A percentile compares a stretch with the other conserved stretches of the same genome.
Conservation (phyloP, 2,888 invertebrate genomes). For the Pyrgus malvae region DNA sequence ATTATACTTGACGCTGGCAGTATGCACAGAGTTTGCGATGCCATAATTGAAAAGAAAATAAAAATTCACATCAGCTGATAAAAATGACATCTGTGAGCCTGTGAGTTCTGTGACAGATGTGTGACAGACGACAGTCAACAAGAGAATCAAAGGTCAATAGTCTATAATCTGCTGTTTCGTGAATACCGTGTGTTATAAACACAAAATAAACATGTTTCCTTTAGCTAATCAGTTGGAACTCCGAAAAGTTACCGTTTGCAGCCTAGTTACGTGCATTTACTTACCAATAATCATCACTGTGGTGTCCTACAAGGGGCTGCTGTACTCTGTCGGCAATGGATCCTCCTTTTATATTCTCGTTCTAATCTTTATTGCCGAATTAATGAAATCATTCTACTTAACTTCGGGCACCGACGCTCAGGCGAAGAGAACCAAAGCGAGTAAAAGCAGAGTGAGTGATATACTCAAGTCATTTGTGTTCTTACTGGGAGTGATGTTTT, state of each 20-base stretch:
- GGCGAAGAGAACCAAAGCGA: slow-evolving; percentile 61
- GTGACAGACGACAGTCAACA: too few species aligned
- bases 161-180: too few species aligned
- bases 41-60: too few species aligned
- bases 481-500: slow-evolving; percentile 64
- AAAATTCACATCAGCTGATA: too few species aligned
- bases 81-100: too few species aligned
- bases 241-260: slow-evolving; percentile 70
- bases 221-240: slow-evolving; percentile 65
- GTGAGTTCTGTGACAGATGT: too few species aligned
- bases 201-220: slow-evolving; percentile 54
- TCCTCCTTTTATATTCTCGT: slow-evolving; percentile 69
- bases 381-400: slow-evolving; percentile 77
- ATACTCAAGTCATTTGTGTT: slow-evolving; percentile 73
- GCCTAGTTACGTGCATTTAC: slow-evolving; percentile 83
- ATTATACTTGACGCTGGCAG: too few species aligned
- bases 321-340: slow-evolving; percentile 83
- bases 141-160: too few species aligned
- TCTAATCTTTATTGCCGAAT: slow-evolving; percentile 75
- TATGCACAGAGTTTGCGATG: too few species aligned
- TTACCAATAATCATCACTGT: slow-evolving; percentile 80
- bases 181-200: neutral
- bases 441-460: slow-evolving; percentile 69
- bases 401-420: slow-evolving; percentile 56
- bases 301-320: slow-evolving; percentile 79